Evolutionary conservation across 2,797 vertebrate genomes (phyloP).

Genomic region (Hozukius guyotensis): DNA sequence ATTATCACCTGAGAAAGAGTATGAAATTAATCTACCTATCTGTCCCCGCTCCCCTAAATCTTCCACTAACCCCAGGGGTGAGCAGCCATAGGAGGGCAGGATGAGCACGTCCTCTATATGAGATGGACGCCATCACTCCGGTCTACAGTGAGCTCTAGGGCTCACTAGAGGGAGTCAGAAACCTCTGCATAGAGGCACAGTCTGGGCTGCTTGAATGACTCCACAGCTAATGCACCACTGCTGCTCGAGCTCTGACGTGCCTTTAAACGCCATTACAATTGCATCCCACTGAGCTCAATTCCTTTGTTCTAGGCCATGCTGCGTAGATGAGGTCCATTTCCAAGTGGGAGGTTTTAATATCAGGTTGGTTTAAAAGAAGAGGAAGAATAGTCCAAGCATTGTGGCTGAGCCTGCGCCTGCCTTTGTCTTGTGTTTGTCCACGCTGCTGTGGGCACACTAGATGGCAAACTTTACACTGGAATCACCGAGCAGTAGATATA

Average conservation of each 20-base stretch:
- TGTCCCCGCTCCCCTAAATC: constrained; percentile 9
- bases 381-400: constrained; percentile 17
- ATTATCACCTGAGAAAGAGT: neutral
- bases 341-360: constrained; percentile 48
- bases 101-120: constrained; percentile 48
- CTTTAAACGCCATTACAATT: constrained; percentile 61
- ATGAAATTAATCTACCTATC: constrained; percentile 18
- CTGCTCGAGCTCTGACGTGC: constrained; percentile 67
- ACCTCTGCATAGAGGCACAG: constrained; percentile 76
- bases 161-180: constrained; percentile 86
- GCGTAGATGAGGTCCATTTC: constrained; percentile 43
- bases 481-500: constrained; percentile 60
- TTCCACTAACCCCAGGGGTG: constrained; percentile 31
- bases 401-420: constrained; percentile 47
- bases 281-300: constrained; percentile 65
- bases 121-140: constrained; percentile 68
- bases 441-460: constrained; percentile 89
- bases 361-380: constrained; percentile 41
- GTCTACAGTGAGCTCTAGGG: constrained; percentile 78
- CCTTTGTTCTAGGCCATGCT: constrained; percentile 68
- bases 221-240: constrained; percentile 80
- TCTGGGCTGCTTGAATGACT: constrained; percentile 70
- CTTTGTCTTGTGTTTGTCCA: constrained; percentile 71
- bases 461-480: constrained; percentile 82
- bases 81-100: constrained; percentile 45